Evolutionary conservation across 1,140 invertebrate genomes (phyloP), one percentile per base, ranked within the genome.

Genomic region (Drosophila parabipectinata): DNA sequence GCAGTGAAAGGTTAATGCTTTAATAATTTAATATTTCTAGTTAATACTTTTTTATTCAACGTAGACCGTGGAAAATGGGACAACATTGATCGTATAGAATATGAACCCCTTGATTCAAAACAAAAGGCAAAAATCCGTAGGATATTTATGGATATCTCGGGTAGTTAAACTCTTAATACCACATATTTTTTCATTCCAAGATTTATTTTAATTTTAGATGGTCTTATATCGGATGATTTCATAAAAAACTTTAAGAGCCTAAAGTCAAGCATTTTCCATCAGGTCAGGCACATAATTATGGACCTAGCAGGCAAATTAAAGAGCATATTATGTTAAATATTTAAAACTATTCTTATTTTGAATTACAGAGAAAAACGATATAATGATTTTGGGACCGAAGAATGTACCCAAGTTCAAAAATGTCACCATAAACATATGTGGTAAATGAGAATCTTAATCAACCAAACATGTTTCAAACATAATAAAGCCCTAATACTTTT

Each of bases 281-380:
- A 34, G 18, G 2, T 34, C 18, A 66, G 45, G 37, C 12, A 53
- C 21, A 14, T 68, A 4, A 24, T 10, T 67, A 21, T 68, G 12
- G 24, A 68, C 6, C 44, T 67, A 3, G n/a, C 12, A 53, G 60
- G 64, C 34, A 67, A 51, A 12, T 15, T 32, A 32, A 8, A 1
- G 8, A 2, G 7, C 7, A 8, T 9, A 32, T 32, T 32, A 8
- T 9, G 7, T 8, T 9, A 3, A 32, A 32, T 2, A 32, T 32
- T 32, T 32, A 32, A 32, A 32, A 8, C 30, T 32, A 32, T 32
- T 32, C 3, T 9, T 26, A 26, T 26, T 26, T 32, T 32, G 2
- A 2, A 2, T 32, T 32, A 1, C 9, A 32, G 32, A 34, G 32
- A 4, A 34, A 10, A 34, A 48, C 3, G 8, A 7, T 50, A 28